phyloP scores from a whole-genome alignment of 2,113 vertebrate species.

The Desmodus rotundus region DNA sequence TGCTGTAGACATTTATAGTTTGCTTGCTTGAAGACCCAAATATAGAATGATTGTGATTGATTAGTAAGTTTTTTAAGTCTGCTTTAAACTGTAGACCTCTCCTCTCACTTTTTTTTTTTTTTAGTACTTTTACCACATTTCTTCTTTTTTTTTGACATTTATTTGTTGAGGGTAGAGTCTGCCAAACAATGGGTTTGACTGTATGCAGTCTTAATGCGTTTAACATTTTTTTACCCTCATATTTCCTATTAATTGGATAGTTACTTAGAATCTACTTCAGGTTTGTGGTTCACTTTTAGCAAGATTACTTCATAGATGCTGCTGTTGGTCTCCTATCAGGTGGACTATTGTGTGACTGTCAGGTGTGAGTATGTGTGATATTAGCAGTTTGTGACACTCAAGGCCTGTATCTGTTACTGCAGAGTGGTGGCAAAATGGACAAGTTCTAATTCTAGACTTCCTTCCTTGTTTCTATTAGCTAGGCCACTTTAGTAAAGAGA shows the following conservation, averaged over 20 bases:
- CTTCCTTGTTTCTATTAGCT: neutral
- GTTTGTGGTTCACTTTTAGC: neutral
- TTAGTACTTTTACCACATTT: neutral
- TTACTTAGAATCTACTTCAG: neutral
- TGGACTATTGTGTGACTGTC: neutral
- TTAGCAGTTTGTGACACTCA: neutral
- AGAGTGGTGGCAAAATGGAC: neutral
- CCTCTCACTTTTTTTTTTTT: neutral
- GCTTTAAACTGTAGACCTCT: neutral
- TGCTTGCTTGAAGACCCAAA: constrained; percentile 2
- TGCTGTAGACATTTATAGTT: neutral
- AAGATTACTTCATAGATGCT: neutral
- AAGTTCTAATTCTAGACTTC: neutral
- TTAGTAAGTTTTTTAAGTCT: neutral
- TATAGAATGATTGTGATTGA: neutral
- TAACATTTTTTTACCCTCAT: neutral
- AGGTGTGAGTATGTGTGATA: neutral
- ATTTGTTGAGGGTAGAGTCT: neutral
- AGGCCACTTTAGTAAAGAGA: neutral
- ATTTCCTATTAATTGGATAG: neutral
- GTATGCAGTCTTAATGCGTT: neutral
- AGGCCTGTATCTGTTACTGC: neutral
- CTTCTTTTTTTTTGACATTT: neutral
- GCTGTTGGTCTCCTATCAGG: neutral
- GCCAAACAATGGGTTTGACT: neutral